Conservation (phyloP, 2,888 invertebrate genomes). For the Pachymerium ferrugineum region DNA sequence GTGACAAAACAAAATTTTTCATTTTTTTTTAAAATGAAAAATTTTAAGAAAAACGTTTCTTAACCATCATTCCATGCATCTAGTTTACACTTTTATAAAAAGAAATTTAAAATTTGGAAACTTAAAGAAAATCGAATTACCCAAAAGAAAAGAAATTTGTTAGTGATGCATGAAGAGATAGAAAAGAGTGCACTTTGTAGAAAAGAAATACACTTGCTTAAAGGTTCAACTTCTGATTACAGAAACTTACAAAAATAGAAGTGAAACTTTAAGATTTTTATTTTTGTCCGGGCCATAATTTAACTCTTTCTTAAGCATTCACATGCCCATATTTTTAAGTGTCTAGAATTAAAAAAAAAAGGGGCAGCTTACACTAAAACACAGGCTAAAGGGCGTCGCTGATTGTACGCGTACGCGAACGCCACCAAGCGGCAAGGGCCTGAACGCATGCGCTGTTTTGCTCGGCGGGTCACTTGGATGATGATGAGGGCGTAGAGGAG, state of each 20-base stretch:
- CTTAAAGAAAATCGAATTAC: neutral
- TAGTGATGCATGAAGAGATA: neutral
- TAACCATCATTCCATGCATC: neutral
- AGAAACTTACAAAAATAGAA: neutral
- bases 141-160: neutral
- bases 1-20: neutral
- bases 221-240: too few species aligned
- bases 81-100: neutral
- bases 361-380: constrained; percentile 12
- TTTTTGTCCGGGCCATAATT: too few species aligned
- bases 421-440: constrained; percentile 12
- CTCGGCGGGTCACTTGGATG: constrained; percentile 3
- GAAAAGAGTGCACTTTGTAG: too few species aligned
- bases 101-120: neutral
- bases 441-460: neutral
- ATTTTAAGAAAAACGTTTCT: neutral
- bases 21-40: neutral
- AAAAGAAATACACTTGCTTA: neutral
- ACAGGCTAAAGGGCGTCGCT: constrained; percentile 25
- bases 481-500: constrained; percentile 23
- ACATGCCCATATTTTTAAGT: neutral
- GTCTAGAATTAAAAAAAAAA: neutral
- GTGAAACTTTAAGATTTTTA: neutral
- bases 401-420: constrained; percentile 20
- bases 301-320: neutral